A percentile compares a stretch with the other conserved stretches of the same genome.
phyloP scores from a whole-genome alignment of 2,888 invertebrate genomes.

The Cylloceria caligata region DNA sequence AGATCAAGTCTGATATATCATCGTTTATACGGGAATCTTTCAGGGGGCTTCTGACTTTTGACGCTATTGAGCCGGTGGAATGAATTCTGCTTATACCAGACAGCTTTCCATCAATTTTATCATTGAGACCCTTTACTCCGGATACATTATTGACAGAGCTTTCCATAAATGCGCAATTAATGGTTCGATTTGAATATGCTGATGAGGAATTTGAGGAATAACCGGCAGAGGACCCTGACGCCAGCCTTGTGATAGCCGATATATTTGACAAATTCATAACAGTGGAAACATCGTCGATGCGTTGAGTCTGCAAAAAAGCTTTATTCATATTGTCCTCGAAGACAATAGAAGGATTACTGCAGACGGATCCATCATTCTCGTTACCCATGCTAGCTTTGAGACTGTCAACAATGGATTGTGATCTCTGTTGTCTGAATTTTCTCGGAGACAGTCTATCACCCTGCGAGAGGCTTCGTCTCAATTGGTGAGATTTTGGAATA shows the following conservation, averaged over 20 bases:
- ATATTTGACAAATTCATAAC: constrained; percentile 75
- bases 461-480: constrained; percentile 73
- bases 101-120: constrained; percentile 10
- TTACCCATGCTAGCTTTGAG: constrained; percentile 20
- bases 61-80: constrained; percentile 38
- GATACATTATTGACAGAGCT: constrained; percentile 53
- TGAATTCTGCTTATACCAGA: background rate
- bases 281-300: constrained; percentile 69
- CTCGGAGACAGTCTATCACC: constrained; percentile 67
- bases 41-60: constrained; percentile 13
- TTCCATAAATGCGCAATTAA: constrained; percentile 76
- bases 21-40: constrained; percentile 20
- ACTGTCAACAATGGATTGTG: constrained; percentile 67
- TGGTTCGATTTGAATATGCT: constrained; percentile 70
- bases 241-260: constrained; percentile 74
- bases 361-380: constrained; percentile 23
- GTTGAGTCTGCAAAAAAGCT: constrained; percentile 54
- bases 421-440: constrained; percentile 61
- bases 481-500: constrained; percentile 33
- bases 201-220: constrained; percentile 64
- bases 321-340: constrained; percentile 74
- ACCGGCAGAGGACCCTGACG: constrained; percentile 66
- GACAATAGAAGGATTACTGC: constrained; percentile 54
- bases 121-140: constrained; percentile 33
- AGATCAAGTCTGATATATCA: constrained; percentile 71